Percentiles rank a stretch among this genome's conserved stretches.
These are phyloP conservation scores for Mallotus villosus DNA, from an alignment of 2,797 vertebrate genomes.

Conservation along the genomic window DNA sequence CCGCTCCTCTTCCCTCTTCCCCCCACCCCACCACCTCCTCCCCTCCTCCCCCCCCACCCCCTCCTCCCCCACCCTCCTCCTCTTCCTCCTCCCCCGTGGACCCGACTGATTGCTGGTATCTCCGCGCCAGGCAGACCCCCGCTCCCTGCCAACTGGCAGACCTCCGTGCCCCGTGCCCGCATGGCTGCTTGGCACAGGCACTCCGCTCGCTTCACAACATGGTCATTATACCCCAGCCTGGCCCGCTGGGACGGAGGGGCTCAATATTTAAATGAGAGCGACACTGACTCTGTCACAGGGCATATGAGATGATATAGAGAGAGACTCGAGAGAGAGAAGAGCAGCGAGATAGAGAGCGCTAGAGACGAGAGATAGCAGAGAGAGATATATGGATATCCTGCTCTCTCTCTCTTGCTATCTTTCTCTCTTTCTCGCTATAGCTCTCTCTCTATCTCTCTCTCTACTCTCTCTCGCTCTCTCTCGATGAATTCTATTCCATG, in stretches of 20 bases:
- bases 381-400: no score
- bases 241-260: constrained; percentile 46
- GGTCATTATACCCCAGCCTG: constrained; percentile 40
- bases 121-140: constrained; percentile 29
- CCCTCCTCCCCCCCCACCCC: no score
- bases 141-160: constrained; percentile 48
- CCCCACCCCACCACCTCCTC: no score
- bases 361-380: neutral
- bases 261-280: constrained; percentile 55
- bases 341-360: neutral
- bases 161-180: constrained; percentile 30
- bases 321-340: neutral
- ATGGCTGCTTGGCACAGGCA: constrained; percentile 30
- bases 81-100: constrained; percentile 15
- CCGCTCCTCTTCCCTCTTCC: no score
- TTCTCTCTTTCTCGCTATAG: no score
- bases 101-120: constrained; percentile 41
- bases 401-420: no score
- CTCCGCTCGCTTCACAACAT: constrained; percentile 45
- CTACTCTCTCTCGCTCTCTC: no score
- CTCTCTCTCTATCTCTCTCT: no score
- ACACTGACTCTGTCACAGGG: constrained; percentile 28
- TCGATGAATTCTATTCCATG: no score
- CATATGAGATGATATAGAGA: constrained; percentile 12
- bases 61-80: no score